These are phyloP conservation scores for Crypturellus tataupa DNA, from an alignment of 2,797 vertebrate genomes.

Conservation along the genomic window DNA sequence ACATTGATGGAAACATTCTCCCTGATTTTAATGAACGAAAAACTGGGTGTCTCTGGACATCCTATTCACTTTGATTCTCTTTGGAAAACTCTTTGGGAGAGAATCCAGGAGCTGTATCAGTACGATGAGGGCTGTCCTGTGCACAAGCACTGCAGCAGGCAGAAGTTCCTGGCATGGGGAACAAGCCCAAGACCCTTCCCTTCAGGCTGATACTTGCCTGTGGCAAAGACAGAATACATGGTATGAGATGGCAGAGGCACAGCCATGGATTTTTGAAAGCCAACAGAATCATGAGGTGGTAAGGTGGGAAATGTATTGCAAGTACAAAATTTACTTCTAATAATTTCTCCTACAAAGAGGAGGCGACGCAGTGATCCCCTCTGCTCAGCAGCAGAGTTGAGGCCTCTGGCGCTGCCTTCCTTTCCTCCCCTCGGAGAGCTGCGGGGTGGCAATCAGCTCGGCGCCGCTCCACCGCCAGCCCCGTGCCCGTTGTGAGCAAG, in stretches of 20 bases:
- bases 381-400: background rate
- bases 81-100: background rate
- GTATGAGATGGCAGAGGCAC: conserved; percentile 9
- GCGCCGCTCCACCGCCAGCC: background rate
- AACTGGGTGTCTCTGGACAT: background rate
- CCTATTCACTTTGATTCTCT: background rate
- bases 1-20: background rate
- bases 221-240: background rate
- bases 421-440: background rate
- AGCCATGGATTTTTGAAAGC: background rate
- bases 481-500: background rate
- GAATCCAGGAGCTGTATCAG: background rate
- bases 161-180: background rate
- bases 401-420: background rate
- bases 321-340: background rate
- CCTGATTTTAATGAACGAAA: background rate
- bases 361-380: background rate
- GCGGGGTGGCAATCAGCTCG: background rate
- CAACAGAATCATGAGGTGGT: conserved; percentile 7
- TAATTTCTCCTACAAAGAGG: background rate
- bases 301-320: background rate
- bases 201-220: conserved; percentile 5
- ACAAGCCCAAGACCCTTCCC: background rate
- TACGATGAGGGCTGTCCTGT: accelerated
- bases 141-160: background rate